Evolutionary conservation across 2,113 vertebrate species (phyloP), one percentile per base, ranked within the genome.

Genomic region (Chlamydotis undulata): DNA sequence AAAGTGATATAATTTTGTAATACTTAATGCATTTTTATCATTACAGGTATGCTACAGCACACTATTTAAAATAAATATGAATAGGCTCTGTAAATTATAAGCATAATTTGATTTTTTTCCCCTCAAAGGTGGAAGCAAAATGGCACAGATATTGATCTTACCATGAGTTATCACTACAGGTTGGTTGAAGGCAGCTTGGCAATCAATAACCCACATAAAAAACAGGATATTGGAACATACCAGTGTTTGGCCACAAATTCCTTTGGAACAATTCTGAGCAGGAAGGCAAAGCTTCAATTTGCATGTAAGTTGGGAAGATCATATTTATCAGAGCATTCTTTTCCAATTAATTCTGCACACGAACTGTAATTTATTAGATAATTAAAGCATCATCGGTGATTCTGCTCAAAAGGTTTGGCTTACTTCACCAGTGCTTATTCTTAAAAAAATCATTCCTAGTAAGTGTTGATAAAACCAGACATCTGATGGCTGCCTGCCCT

Each of bases 221-320:
- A 97, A 67, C 98, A 98, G 87, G 98, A 99, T 78, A 96, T 96
- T 80, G 99, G 99, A 85, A 98, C 97, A n/a, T 99, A 99, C 97
- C 99, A 99, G 97, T 99, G 99, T 95, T 98, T 99, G 78, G 98
- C 98, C 95, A 98, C 98, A 95, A 99, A 99, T 96, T 79, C 97
- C 15, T 98, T 99, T 82, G 99, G 99, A 93, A 99, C 98, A 18
- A 96, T 98, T 65, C 94, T 99, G 90, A 99, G 99, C 98, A 98
- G 97, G 84, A 98, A 98, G 80, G 99, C 98, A 31, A 99, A 98
- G 90, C 98, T 99, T 77, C 98, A 98, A 81, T 99, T 99, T 98
- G 98, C 99, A 96, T 99, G 99, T 99, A 97, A 99, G 99, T 98
- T 95, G 60, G 87, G 89, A 90, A 95, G 41, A 53, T 55, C 24